Evolutionary conservation across 2,797 vertebrate genomes (phyloP).

Genomic region (Anguilla anguilla): DNA sequence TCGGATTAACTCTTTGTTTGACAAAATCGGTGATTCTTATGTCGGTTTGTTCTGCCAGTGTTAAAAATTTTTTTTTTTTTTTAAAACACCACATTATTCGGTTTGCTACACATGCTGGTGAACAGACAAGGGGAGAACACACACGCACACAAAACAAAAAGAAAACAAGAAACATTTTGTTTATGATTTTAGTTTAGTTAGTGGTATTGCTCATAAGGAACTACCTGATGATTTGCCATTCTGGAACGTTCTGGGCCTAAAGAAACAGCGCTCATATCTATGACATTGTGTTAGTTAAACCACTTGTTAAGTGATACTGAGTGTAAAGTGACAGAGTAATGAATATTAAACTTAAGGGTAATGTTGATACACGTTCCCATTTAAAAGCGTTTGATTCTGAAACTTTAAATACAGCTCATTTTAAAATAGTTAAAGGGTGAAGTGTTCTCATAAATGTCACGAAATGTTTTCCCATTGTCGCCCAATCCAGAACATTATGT

Average conservation of each 20-base stretch:
- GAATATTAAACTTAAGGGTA: neutral
- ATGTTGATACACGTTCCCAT: neutral
- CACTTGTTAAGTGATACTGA: neutral
- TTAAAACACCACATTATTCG: neutral
- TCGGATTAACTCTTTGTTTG: constrained; percentile 26
- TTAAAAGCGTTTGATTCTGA: neutral
- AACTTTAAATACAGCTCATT: neutral
- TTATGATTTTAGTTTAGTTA: neutral
- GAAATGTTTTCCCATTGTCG: neutral
- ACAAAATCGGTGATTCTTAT: constrained; percentile 20
- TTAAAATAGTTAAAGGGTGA: neutral
- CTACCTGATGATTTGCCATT: neutral
- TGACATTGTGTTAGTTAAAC: neutral
- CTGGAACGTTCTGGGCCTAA: neutral
- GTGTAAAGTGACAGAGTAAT: neutral
- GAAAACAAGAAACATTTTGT: too few species aligned
- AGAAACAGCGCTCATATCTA: neutral
- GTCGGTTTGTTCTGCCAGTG: neutral
- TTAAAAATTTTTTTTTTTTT: too few species aligned
- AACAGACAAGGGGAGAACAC: neutral
- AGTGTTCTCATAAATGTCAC: neutral
- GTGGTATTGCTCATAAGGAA: neutral
- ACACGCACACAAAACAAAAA: neutral
- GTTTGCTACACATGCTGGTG: neutral
- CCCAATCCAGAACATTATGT: neutral